phyloP scores from a whole-genome alignment of 2,888 invertebrate species.

The Caenorhabditis auriculariae region DNA sequence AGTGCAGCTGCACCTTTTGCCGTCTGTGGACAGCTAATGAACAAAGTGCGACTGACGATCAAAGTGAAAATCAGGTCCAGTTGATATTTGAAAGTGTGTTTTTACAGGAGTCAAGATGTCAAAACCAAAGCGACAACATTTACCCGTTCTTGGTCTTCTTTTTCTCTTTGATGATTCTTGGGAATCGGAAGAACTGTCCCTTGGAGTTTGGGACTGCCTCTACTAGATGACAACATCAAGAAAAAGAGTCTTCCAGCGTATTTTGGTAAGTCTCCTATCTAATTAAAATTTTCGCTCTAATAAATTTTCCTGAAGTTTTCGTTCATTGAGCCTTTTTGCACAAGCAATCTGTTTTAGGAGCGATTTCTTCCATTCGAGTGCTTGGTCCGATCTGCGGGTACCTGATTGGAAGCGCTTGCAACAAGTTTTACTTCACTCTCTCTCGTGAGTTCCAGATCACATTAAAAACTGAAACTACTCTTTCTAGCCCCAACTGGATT shows the following conservation, averaged over 20 bases:
- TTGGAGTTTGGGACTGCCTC: constrained; percentile 62
- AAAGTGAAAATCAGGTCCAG: constrained; percentile 18
- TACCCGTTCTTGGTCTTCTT: constrained; percentile 59
- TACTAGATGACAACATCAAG: constrained; percentile 63
- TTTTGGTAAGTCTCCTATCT: constrained; percentile 44
- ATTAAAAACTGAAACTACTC: not conserved
- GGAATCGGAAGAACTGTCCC: constrained; percentile 61
- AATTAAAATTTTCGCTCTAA: not conserved
- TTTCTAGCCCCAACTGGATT: constrained; percentile 49
- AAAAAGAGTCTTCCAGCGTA: constrained; percentile 59
- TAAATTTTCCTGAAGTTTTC: not conserved
- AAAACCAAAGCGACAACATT: constrained; percentile 41
- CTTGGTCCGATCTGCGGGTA: constrained; percentile 63
- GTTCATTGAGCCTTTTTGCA: not conserved
- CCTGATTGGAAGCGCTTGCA: constrained; percentile 57
- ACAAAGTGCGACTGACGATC: constrained; percentile 48
- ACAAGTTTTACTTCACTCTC: constrained; percentile 57
- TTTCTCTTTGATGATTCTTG: constrained; percentile 52
- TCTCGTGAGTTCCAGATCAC: constrained; percentile 20
- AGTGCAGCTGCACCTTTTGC: constrained; percentile 58
- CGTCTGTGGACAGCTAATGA: constrained; percentile 54
- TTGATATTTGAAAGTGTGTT: not conserved
- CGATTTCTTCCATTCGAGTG: constrained; percentile 61
- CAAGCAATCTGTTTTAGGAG: constrained; percentile 31
- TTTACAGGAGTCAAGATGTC: constrained; percentile 44